Conservation (phyloP, 2,888 invertebrate species). For the Sialis lutaria region DNA sequence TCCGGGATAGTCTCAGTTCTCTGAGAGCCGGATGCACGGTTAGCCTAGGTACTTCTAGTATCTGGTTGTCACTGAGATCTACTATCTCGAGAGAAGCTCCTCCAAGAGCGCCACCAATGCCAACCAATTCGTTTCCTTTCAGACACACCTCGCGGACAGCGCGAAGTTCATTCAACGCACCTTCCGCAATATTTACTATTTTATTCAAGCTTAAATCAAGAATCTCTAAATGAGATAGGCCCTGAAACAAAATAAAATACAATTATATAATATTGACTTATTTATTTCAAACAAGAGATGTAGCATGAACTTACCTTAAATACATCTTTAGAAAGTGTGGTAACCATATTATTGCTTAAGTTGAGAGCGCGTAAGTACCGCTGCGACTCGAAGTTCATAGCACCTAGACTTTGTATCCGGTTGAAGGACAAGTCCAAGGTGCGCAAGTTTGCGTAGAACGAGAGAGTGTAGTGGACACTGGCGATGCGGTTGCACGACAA, state of each 20-base stretch:
- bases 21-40: slow-evolving; percentile 47
- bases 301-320: slow-evolving; percentile 48
- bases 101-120: slow-evolving; percentile 50
- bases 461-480: slow-evolving; percentile 58
- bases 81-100: slow-evolving; percentile 51
- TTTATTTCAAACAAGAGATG: no score
- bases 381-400: slow-evolving; percentile 66
- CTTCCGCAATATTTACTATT: slow-evolving; percentile 51
- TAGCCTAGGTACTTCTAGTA: slow-evolving; percentile 59
- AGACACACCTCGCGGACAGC: slow-evolving; percentile 57
- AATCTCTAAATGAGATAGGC: slow-evolving; percentile 40
- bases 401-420: slow-evolving; percentile 60
- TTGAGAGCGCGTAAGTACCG: slow-evolving; percentile 55
- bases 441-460: slow-evolving; percentile 63
- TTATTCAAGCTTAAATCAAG: slow-evolving; percentile 65
- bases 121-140: slow-evolving; percentile 57
- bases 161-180: slow-evolving; percentile 62
- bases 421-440: slow-evolving; percentile 71
- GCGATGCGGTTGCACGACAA: slow-evolving; percentile 70
- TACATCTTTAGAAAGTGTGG: slow-evolving; percentile 53
- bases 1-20: slow-evolving; percentile 58
- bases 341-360: slow-evolving; percentile 57
- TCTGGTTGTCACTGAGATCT: slow-evolving; percentile 59
- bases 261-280: no score
- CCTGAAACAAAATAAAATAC: no score